Conservation (phyloP, 2,797 vertebrate genomes). For the Myripristis jacobus region DNA sequence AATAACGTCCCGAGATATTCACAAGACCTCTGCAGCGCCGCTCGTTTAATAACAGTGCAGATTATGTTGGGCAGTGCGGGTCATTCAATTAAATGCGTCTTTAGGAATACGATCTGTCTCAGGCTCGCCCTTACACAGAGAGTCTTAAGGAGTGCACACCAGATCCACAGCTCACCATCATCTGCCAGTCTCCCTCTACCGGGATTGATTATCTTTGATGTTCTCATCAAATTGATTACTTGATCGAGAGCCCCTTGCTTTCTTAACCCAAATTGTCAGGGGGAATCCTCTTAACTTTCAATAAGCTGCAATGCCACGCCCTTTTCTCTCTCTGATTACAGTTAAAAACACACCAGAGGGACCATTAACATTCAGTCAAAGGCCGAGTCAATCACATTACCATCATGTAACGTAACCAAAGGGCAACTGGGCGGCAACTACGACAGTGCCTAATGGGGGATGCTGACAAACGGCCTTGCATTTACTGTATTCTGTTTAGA, state of each 20-base stretch:
- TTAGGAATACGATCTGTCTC: slow-evolving; percentile 44
- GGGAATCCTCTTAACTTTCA: slow-evolving; percentile 31
- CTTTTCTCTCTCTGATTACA: slow-evolving; percentile 34
- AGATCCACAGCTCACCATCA: slow-evolving; percentile 30
- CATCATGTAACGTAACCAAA: slow-evolving; percentile 54
- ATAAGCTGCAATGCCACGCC: slow-evolving; percentile 28
- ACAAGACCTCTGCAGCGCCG: too few species aligned
- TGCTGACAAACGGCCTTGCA: not conserved
- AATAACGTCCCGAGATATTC: slow-evolving; percentile 15
- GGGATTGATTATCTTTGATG: slow-evolving; percentile 51
- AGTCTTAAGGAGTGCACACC: slow-evolving; percentile 23
- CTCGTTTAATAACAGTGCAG: slow-evolving; percentile 1
- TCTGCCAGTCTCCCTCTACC: slow-evolving; percentile 33
- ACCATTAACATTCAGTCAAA: slow-evolving; percentile 57
- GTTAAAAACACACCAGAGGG: slow-evolving; percentile 56
- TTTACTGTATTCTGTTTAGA: not conserved
- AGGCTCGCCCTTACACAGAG: slow-evolving; percentile 6
- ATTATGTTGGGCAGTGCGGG: not conserved
- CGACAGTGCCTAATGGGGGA: slow-evolving; percentile 5
- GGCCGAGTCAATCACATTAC: slow-evolving; percentile 72
- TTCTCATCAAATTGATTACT: slow-evolving; percentile 58
- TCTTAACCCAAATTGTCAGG: slow-evolving; percentile 54
- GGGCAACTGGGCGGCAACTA: slow-evolving; percentile 48
- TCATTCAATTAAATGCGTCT: slow-evolving; percentile 62
- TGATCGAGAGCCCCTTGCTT: slow-evolving; percentile 53